Base-by-base conservation (phyloP, 2,113 vertebrate genomes). In the Tenebrosternarchus preto region DNA sequence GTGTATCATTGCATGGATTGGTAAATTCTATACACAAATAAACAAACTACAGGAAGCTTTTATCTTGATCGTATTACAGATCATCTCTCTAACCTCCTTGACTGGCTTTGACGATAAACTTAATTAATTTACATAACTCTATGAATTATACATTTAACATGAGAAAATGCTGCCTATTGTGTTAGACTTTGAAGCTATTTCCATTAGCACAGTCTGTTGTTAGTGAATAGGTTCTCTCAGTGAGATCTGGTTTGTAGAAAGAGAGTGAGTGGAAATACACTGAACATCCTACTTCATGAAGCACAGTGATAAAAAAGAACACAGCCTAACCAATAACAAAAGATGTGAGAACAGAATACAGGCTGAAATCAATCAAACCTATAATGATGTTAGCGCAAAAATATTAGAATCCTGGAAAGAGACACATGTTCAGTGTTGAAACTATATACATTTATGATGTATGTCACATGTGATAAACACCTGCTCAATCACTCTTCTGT, bases 241-340 rank as follows among this genome's bases (percentile, higher is more conserved):
- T n/a, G 3, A 64, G 67, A 83, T 88, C 86, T 87, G 85, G 81
- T 84, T 89, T 87, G 84, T 83, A 88, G 85, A 90, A 88, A 82
- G 83, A 82, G 78, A 85, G 7, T 85, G 82, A 73, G 82, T 81
- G 81, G 55, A 86, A 63, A 29, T 1, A 1, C 17, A 69, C 67
- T 46, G 31, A 80, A 87, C 85, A 86, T 89, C 85, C 27, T 59
- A 74, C 77, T 77, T 87, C 81, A 87, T 83, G 82, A 86, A 81
- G 27, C 55, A 22, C 29, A 74, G 22, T 74, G 29, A 74, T 56
- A 66, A 78, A 68, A 84, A 72, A 57, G 77, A 66, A 59, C 73
- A 64, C 53, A 39, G 31, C 25, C 74, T 86, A 74, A 74, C 79
- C 76, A 20, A 39, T 83, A 20, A 2, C 78, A 75, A 63, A 80